Base-by-base conservation (phyloP, 2,888 invertebrate genomes). In the Schizotus pectinicornis region DNA sequence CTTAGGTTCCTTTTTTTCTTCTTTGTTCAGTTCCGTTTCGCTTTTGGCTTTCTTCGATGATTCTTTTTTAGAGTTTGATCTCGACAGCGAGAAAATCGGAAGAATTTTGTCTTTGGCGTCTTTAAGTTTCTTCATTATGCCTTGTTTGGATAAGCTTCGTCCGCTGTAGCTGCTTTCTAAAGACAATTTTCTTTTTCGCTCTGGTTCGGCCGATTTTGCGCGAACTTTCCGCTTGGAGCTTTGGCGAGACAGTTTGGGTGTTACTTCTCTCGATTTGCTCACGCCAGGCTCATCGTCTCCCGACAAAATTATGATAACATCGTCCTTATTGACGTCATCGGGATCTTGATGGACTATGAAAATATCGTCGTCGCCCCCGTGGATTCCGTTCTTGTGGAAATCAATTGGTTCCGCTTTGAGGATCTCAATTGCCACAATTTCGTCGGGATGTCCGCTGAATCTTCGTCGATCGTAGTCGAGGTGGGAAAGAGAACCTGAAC, bases 131-230 rank as follows among this genome's bases (percentile, higher is more conserved):
- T 74, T 75, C 31, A 75, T 56, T 61, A 72, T 50, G 14, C 67
- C 71, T 38, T 72, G 38, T 63, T 71, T 74, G 7, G 75, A 75
- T 7, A 73, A 51, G 61, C 77, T 76, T 46, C 70, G 72, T 55
- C 75, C 64, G 50, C 75, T 75, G 54, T 76, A 71, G 55, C 73
- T 72, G 51, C 76, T 77, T 31, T 76, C 75, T 5, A 74, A 42
- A 2, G 76, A 76, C 38, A 71, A 48, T 64, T 71, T 72, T 45
- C 76, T 57, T 56, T 74, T 77, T 12, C 65, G 57, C 57, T 73
- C 69, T 0, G 77, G 76, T 54, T 76, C 77, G 7, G 70, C 77
- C 3, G 75, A 75, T 65, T 69, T 75, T 1, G 75, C 71, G 22
- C 75, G 62, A 1, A 43, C 49, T 55, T 61, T 60, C n/a, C 36